These are phyloP conservation scores for Salpingus planirostris DNA, from an alignment of 2,888 invertebrate genomes.

Conservation along the genomic window DNA sequence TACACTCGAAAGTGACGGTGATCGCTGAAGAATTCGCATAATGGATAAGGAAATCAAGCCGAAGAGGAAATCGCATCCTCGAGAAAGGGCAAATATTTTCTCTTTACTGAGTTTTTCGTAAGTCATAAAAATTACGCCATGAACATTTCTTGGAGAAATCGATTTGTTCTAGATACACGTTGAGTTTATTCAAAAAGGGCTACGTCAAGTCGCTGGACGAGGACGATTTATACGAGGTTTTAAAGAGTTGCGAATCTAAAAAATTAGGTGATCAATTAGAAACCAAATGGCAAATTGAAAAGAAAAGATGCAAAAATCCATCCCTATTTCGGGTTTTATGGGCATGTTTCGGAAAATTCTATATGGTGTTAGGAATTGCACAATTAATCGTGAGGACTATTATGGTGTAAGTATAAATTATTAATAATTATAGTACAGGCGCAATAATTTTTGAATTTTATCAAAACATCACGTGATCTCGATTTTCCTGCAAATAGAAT, in stretches of 20 bases:
- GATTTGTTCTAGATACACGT: conserved; percentile 49
- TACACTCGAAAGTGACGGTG: too few species aligned
- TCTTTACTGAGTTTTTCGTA: conserved; percentile 11
- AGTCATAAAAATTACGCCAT: conserved; percentile 8
- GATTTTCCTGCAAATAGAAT: too few species aligned
- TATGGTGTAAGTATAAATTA: conserved; percentile 21
- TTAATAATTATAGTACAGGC: too few species aligned
- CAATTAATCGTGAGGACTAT: conserved; percentile 19
- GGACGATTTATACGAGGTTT: conserved; percentile 50
- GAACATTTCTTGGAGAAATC: conserved; percentile 3
- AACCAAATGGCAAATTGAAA: conserved; percentile 25
- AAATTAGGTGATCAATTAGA: conserved; percentile 30
- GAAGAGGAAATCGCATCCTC: conserved; percentile 8
- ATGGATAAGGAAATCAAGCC: conserved; percentile 11
- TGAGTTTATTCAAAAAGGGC: conserved; percentile 57
- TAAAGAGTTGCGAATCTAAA: conserved; percentile 37
- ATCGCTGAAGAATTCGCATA: too few species aligned
- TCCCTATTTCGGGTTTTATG: conserved; percentile 23
- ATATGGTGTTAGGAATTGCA: conserved; percentile 18
- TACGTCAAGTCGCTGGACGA: conserved; percentile 52
- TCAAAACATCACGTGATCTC: too few species aligned
- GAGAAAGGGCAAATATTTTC: conserved; percentile 11
- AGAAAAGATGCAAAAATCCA: conserved; percentile 18
- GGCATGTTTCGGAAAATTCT: conserved; percentile 24
- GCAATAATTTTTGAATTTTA: too few species aligned